A percentile compares a stretch with the other conserved stretches of the same genome.
Evolutionary conservation across 1,140 invertebrate species (phyloP).

Genomic region (Drosophila quadrilineata): DNA sequence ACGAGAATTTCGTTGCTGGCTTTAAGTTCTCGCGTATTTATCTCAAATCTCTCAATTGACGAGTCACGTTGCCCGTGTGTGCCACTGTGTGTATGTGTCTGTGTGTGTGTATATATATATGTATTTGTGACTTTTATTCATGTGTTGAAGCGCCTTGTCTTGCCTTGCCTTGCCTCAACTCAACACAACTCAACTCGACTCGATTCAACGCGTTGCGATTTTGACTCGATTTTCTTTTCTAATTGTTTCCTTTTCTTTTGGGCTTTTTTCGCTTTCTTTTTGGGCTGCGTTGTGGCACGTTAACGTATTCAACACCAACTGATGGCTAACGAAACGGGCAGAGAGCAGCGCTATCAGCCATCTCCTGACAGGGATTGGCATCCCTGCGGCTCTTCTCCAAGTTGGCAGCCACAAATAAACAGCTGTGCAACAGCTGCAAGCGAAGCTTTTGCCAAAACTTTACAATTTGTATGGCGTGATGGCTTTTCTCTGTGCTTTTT

Average conservation of each 20-base stretch:
- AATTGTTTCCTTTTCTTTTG: too few relatives aligned
- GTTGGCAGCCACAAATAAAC: constrained; percentile 20
- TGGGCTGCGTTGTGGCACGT: constrained; percentile 61
- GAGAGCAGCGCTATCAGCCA: constrained; percentile 12
- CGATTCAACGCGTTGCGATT: too few relatives aligned
- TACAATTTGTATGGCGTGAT: background rate
- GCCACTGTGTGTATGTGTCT: background rate
- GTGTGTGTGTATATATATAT: background rate
- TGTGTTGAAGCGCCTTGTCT: too few relatives aligned
- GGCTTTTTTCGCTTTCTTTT: background rate
- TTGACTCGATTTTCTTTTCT: too few relatives aligned
- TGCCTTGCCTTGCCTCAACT: too few relatives aligned
- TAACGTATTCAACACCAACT: constrained; percentile 71
- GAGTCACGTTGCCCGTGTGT: background rate
- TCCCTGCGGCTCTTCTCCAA: constrained; percentile 16
- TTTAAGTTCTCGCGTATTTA: background rate
- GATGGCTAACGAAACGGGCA: constrained; percentile 28
- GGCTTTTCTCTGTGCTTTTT: constrained; percentile 7
- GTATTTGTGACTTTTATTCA: too few relatives aligned
- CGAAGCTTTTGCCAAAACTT: constrained; percentile 20
- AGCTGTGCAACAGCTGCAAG: constrained; percentile 31
- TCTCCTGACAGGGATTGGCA: constrained; percentile 6
- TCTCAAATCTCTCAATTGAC: background rate
- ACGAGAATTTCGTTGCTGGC: background rate
- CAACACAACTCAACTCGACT: too few relatives aligned